A percentile compares a stretch with the other conserved stretches of the same genome.
Conservation (phyloP, 2,113 vertebrate genomes). For the Antidorcas marsupialis region DNA sequence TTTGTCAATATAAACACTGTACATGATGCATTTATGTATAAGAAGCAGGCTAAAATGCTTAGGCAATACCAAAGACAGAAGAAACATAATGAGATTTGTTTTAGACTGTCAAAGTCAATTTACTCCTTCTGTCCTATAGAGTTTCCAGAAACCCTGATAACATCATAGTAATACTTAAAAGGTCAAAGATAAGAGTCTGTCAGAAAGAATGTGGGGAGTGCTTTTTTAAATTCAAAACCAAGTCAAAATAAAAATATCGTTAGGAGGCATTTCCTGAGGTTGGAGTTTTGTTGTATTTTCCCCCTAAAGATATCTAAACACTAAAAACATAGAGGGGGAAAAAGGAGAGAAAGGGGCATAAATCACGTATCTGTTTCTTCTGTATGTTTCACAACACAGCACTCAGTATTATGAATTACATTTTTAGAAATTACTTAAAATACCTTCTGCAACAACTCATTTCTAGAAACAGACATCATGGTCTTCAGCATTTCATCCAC, state of each 20-base stretch:
- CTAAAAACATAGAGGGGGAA: not conserved
- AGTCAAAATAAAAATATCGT: slow-evolving; percentile 70
- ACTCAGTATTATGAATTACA: not conserved
- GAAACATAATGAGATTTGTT: slow-evolving; percentile 68
- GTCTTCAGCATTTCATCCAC: slow-evolving; percentile 90
- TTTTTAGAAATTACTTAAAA: slow-evolving; percentile 24
- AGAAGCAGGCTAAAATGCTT: slow-evolving; percentile 59
- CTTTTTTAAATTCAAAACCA: slow-evolving; percentile 57
- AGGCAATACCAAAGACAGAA: slow-evolving; percentile 65
- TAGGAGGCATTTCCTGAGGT: slow-evolving; percentile 23
- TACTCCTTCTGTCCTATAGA: slow-evolving; percentile 76
- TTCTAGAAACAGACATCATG: slow-evolving; percentile 90
- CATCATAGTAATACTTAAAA: slow-evolving; percentile 73
- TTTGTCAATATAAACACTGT: slow-evolving; percentile 55
- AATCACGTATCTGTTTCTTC: not conserved
- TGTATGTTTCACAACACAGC: not conserved
- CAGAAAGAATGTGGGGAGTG: slow-evolving; percentile 68
- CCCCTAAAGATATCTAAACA: not conserved
- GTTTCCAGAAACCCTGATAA: slow-evolving; percentile 81
- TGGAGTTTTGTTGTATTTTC: not conserved
- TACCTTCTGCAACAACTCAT: slow-evolving; percentile 89
- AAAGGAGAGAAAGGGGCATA: not conserved
- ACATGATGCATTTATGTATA: slow-evolving; percentile 53
- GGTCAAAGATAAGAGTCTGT: slow-evolving; percentile 75
- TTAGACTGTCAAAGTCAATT: slow-evolving; percentile 80